Percentiles rank a stretch among this genome's conserved stretches.
These are phyloP conservation scores for Drosophila kanapiae DNA, from an alignment of 1,140 invertebrate genomes.

Conservation along the genomic window DNA sequence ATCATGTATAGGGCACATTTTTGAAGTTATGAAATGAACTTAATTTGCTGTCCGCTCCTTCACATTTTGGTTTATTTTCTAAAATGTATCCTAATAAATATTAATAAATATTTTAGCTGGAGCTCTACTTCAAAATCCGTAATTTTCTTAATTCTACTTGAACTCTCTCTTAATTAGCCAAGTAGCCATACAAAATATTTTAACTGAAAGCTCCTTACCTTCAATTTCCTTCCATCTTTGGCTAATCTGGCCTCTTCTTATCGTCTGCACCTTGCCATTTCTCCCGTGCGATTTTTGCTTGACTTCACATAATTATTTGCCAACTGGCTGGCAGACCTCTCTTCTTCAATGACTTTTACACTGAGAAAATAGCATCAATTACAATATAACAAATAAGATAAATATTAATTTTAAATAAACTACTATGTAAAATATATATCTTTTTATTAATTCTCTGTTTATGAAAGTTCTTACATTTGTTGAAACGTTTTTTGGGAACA, in stretches of 20 bases:
- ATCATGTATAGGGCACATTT: too few species aligned
- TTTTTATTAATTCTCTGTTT: too few species aligned
- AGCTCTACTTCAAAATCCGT: neutral
- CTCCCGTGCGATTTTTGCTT: slow-evolving; percentile 46
- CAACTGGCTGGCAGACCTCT: slow-evolving; percentile 46
- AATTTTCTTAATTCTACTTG: neutral
- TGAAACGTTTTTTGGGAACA: neutral
- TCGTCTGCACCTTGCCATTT: slow-evolving; percentile 32
- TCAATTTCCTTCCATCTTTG: slow-evolving; percentile 20
- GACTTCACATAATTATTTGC: slow-evolving; percentile 72
- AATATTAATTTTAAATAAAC: neutral
- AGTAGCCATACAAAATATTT: slow-evolving; percentile 39
- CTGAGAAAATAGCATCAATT: neutral
- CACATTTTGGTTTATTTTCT: too few species aligned
- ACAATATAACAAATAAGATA: neutral
- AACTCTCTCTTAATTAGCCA: slow-evolving; percentile 34
- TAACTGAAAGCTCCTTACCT: slow-evolving; percentile 37
- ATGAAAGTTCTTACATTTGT: neutral
- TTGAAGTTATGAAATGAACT: too few species aligned
- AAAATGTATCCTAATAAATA: neutral
- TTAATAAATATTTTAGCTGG: neutral
- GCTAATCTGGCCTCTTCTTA: slow-evolving; percentile 31
- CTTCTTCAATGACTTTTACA: slow-evolving; percentile 24
- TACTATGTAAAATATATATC: neutral
- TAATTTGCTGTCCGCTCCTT: too few species aligned